Evolutionary conservation across 2,113 vertebrate species (phyloP).

Genomic region (Willisornis vidua): DNA sequence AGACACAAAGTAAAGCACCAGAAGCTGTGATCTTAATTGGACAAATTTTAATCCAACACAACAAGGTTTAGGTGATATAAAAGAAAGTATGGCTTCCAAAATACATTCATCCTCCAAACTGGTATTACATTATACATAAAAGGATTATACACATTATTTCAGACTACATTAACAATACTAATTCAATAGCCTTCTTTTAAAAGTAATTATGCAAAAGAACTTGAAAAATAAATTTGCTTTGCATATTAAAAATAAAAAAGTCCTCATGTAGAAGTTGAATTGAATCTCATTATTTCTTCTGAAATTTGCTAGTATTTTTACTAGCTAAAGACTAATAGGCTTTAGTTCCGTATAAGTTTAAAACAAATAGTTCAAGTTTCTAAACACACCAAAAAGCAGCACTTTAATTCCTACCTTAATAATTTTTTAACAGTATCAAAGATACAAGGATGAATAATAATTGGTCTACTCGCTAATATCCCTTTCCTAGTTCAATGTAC

Average conservation of each 20-base stretch:
- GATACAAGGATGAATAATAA: neutral
- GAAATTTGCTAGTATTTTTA: neutral
- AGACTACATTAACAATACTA: neutral
- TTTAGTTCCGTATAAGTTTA: neutral
- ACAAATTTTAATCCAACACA: neutral
- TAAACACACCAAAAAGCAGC: neutral
- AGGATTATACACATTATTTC: neutral
- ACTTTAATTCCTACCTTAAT: neutral
- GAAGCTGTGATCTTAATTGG: neutral
- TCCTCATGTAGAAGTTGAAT: neutral
- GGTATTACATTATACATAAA: neutral
- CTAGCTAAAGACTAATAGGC: neutral
- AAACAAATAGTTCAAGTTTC: neutral
- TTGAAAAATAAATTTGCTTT: neutral
- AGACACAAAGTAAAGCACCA: neutral
- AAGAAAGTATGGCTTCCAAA: neutral
- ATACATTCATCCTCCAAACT: neutral
- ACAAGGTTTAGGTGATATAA: neutral
- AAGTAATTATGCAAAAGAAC: neutral
- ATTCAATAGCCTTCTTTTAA: neutral
- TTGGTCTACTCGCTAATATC: neutral
- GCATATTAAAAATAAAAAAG: neutral
- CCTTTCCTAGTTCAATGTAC: neutral
- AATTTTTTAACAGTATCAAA: neutral
- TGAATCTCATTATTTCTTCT: neutral